These are phyloP conservation scores for Athrips mouffetella DNA, from an alignment of 2,888 invertebrate genomes.

Conservation along the genomic window DNA sequence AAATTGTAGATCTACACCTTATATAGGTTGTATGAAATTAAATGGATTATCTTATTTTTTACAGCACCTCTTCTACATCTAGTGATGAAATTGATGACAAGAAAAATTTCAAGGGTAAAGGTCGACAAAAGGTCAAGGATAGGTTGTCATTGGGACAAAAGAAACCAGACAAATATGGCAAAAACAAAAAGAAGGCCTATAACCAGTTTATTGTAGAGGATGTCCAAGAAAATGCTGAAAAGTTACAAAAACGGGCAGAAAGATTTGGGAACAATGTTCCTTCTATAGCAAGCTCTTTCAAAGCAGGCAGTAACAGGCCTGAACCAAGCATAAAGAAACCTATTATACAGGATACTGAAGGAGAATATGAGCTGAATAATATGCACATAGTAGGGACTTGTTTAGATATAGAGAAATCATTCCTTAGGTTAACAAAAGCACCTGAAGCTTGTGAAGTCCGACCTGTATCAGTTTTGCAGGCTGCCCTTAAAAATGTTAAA, in stretches of 20 bases:
- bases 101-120: slow-evolving; percentile 57
- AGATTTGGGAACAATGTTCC: slow-evolving; percentile 83
- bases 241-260: slow-evolving; percentile 92
- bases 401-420: slow-evolving; percentile 96
- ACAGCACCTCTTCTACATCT: slow-evolving; percentile 73
- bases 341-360: slow-evolving; percentile 79
- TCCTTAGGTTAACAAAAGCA: slow-evolving; percentile 96
- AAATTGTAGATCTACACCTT: too few relatives aligned
- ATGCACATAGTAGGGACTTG: slow-evolving; percentile 97
- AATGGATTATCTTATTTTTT: slow-evolving; percentile 36
- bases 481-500: slow-evolving; percentile 94
- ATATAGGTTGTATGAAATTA: too few relatives aligned
- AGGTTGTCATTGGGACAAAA: slow-evolving; percentile 72
- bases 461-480: slow-evolving; percentile 90
- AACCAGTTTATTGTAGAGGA: slow-evolving; percentile 83
- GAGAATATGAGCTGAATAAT: slow-evolving; percentile 90
- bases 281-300: slow-evolving; percentile 68
- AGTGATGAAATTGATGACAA: slow-evolving; percentile 76
- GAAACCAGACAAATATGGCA: slow-evolving; percentile 65
- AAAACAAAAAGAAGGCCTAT: slow-evolving; percentile 76
- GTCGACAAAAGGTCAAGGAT: slow-evolving; percentile 76
- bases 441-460: slow-evolving; percentile 95
- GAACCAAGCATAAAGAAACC: slow-evolving; percentile 52
- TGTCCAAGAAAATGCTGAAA: slow-evolving; percentile 86
- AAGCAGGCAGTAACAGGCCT: slow-evolving; percentile 42